Conservation (phyloP, 2,797 vertebrate species). For the Gymnoscopelus braueri region DNA sequence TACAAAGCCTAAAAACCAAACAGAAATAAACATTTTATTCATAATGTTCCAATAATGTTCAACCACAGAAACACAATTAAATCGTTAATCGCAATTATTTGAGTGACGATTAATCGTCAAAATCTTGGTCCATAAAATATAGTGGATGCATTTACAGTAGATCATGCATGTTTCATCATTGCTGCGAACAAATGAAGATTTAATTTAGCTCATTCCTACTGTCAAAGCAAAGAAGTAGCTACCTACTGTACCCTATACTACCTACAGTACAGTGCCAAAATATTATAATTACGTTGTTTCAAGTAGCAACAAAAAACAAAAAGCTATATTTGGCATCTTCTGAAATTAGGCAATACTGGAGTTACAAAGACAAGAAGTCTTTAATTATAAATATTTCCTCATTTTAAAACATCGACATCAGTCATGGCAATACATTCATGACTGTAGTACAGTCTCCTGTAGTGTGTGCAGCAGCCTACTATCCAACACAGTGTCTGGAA, state of each 20-base stretch:
- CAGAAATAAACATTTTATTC: no score
- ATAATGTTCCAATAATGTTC: no score
- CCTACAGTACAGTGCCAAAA: no score
- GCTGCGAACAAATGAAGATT: slow-evolving; percentile 3
- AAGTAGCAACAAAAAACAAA: slow-evolving; percentile 1
- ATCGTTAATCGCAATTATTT: no score
- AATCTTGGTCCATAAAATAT: slow-evolving; percentile 26
- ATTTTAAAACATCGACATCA: slow-evolving; percentile 27
- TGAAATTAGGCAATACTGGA: not conserved
- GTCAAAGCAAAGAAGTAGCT: not conserved
- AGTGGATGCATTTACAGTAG: not conserved
- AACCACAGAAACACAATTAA: no score
- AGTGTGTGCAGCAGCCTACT: slow-evolving; percentile 1
- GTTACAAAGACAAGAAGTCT: not conserved
- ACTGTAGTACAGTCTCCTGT: not conserved
- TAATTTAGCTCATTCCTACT: not conserved
- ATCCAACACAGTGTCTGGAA: slow-evolving; percentile 17
- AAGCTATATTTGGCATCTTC: slow-evolving; percentile 19
- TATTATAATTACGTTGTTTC: not conserved
- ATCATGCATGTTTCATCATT: not conserved
- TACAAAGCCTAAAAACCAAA: no score
- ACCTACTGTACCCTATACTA: no score
- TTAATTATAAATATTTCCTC: not conserved
- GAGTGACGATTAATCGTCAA: no score
- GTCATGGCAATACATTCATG: slow-evolving; percentile 3